Base-by-base conservation (phyloP, 2,797 vertebrate genomes). In the Chanos chanos region DNA sequence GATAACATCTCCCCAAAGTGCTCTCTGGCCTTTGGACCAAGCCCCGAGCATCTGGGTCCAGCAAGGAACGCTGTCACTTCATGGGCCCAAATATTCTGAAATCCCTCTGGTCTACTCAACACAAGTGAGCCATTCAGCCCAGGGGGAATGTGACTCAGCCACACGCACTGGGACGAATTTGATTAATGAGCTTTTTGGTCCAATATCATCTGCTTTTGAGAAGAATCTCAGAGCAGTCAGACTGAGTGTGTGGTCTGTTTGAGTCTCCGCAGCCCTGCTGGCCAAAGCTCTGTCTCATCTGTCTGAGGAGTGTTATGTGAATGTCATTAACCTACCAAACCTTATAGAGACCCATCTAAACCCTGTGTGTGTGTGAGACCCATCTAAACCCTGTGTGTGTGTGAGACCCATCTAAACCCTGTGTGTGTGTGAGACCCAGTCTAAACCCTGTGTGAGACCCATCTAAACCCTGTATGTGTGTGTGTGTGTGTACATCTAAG, bases 61-160 rank as follows among this genome's bases (percentile, higher is more conserved):
- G n/a, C n/a, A n/a, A n/a, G n/a, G n/a, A n/a, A n/a, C n/a, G n/a
- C n/a, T n/a, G n/a, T n/a, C n/a, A n/a, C n/a, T n/a, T n/a, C n/a
- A n/a, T n/a, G n/a, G n/a, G n/a, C n/a, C n/a, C n/a, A n/a, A n/a
- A n/a, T n/a, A n/a, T n/a, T n/a, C n/a, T n/a, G n/a, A n/a, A n/a
- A n/a, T n/a, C n/a, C n/a, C n/a, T n/a, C n/a, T n/a, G n/a, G n/a
- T n/a, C n/a, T n/a, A n/a, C n/a, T n/a, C n/a, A 36, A 57, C 21
- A 65, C 63, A 65, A 28, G 53, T 41, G 43, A 33, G 45, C 40
- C 33, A 58, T 58, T 65, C 53, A 65, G 37, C 7, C 28, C 37
- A 28, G 21, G n/a, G n/a, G n/a, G n/a, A n/a, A n/a, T n/a, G n/a
- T n/a, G n/a, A n/a, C n/a, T n/a, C n/a, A n/a, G n/a, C n/a, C n/a